Evolutionary conservation across 2,113 vertebrate genomes (phyloP).

Genomic region (Grallaria varia): DNA sequence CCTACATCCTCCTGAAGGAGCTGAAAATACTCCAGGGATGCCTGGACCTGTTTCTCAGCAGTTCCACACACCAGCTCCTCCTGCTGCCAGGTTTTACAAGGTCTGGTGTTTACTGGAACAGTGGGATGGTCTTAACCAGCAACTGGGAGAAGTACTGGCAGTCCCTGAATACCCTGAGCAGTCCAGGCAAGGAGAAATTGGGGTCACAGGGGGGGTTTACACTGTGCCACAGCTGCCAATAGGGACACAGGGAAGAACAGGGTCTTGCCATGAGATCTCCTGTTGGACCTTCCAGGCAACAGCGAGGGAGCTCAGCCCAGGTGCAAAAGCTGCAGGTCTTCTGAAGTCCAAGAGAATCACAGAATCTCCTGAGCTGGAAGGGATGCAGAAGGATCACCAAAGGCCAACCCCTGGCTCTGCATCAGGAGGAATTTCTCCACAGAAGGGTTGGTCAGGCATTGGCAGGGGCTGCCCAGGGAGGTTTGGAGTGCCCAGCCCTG

Average conservation of each 20-base stretch:
- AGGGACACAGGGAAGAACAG: rapidly evolving
- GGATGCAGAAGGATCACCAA: neutral
- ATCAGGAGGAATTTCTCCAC: rapidly evolving
- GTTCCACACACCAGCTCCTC: neutral
- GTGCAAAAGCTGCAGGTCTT: rapidly evolving
- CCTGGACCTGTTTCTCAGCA: neutral
- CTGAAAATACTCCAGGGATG: neutral
- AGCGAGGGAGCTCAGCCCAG: neutral
- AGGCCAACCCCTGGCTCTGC: neutral
- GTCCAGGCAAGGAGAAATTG: rapidly evolving
- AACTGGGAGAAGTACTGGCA: neutral
- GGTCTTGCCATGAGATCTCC: rapidly evolving
- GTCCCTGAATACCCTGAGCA: neutral
- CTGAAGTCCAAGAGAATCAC: neutral
- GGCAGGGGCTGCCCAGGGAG: neutral
- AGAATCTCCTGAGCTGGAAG: neutral
- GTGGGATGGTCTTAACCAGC: rapidly evolving
- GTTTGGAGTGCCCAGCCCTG: neutral
- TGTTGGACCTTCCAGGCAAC: too few species aligned
- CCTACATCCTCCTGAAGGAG: neutral
- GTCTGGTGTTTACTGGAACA: neutral
- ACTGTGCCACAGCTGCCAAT: neutral
- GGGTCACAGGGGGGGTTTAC: rapidly evolving
- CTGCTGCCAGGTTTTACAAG: neutral
- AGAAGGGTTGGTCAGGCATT: rapidly evolving